Base-by-base conservation (phyloP, 2,113 vertebrate species). In the Elgaria multicarinata region DNA sequence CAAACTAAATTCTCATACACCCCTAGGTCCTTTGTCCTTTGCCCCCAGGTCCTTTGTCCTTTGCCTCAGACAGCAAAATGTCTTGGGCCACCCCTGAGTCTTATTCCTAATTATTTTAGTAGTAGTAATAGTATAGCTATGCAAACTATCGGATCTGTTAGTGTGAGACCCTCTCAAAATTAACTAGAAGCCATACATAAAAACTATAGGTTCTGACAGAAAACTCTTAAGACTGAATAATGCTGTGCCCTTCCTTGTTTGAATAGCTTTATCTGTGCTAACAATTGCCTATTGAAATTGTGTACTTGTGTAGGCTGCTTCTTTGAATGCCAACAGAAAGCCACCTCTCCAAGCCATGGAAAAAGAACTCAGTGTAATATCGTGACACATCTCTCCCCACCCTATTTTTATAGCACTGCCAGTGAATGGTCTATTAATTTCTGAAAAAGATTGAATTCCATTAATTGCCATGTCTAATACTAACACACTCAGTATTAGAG, bases 381-480 rank as follows among this genome's bases (percentile, higher is more conserved):
- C 44, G 28, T 76, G 42, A 46, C 18, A 72, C 31, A 72, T 72
- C 50, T 20, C 39, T 22, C 13, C 39, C 46, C 8, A 3, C 46
- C n/a, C 31, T 85, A 31, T 53, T 72, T 87, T 39, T 66, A 69
- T 31, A 53, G 33, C 53, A 62, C 62, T 87, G 36, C 31, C 53
- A 87, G 42, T 67, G 33, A 79, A 87, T 50, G 42, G 78, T 78
- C 58, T 46, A 67, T 87, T 84, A n/a, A 66, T 67, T 9, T 67
- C 46, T 67, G 44, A 10, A 44, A 58, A 76, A 44, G 33, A 55
- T 53, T 86, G 18, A 77, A 62, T 20, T 71, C 33, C 28, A 72
- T 69, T 53, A 69, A 87, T 87, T 87, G 62, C 46, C 18, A 36
- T 79, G 31, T 67, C 62, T 78, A 79, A n/a, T 26, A 50, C 4